These are phyloP conservation scores for Hemiscyllium ocellatum DNA, from an alignment of 2,113 vertebrate species.

Conservation along the genomic window DNA sequence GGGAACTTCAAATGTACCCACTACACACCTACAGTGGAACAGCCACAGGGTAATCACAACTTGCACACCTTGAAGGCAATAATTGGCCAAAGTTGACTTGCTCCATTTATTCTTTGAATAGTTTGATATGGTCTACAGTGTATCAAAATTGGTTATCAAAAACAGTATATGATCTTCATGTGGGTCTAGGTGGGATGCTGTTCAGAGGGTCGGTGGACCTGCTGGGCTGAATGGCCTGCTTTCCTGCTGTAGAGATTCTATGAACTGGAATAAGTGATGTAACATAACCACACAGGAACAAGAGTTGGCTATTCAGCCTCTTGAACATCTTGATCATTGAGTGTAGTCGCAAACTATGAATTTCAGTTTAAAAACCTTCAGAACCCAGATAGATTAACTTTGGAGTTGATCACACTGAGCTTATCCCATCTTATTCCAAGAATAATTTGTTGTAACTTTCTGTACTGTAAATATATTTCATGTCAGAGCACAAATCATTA, in stretches of 20 bases:
- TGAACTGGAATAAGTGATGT: not conserved
- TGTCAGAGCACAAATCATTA: not conserved
- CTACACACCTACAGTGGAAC: no score
- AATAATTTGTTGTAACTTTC: not conserved
- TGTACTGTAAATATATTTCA: not conserved
- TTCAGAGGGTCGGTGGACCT: no score
- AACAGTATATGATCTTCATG: no score
- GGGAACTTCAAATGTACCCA: no score
- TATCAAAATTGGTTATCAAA: not conserved
- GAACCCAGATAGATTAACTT: not conserved
- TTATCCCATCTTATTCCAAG: not conserved
- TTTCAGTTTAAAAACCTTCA: not conserved
- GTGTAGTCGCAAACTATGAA: not conserved
- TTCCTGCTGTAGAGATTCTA: no score
- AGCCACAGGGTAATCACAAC: no score
- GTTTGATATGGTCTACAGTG: not conserved
- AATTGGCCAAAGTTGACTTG: not conserved
- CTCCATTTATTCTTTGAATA: not conserved
- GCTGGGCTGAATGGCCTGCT: no score
- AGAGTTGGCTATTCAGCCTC: not conserved
- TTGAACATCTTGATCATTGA: not conserved
- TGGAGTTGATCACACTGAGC: not conserved
- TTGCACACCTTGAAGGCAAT: no score
- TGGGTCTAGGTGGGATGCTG: no score
- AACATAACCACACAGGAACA: no score